A percentile compares a stretch with the other conserved stretches of the same genome.
Evolutionary conservation across 2,888 invertebrate genomes (phyloP).

Genomic region (Tachina lurida): DNA sequence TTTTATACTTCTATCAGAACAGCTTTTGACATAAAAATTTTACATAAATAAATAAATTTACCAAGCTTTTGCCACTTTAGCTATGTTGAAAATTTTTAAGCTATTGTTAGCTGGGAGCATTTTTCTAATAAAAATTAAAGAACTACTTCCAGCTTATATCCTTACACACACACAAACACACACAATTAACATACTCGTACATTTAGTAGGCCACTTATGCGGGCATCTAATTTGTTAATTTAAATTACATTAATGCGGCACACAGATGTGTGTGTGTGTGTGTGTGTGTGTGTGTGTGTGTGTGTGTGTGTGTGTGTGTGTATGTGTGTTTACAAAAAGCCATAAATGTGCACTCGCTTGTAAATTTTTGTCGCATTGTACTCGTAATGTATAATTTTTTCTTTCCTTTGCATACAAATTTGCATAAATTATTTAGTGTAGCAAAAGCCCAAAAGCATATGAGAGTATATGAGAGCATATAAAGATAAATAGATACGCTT

Average conservation of each 20-base stretch:
- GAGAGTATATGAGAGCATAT: background rate
- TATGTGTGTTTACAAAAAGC: background rate
- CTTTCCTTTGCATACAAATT: conserved; percentile 39
- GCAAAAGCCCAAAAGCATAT: background rate
- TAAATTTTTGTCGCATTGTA: conserved; percentile 49
- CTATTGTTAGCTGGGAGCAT: too few relatives aligned
- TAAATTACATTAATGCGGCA: conserved; percentile 57
- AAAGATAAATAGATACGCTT: conserved; percentile 15
- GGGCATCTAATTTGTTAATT: conserved; percentile 60
- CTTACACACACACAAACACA: background rate
- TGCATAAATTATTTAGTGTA: conserved; percentile 27
- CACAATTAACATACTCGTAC: background rate
- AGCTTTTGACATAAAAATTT: too few relatives aligned
- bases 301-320: background rate
- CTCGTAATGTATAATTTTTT: conserved; percentile 12
- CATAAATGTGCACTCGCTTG: conserved; percentile 1
- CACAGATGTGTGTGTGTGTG: conserved; percentile 1
- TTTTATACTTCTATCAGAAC: too few relatives aligned
- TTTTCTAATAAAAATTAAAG: too few relatives aligned
- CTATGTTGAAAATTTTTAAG: too few relatives aligned
- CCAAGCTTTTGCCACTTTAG: too few relatives aligned
- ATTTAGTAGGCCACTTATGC: conserved; percentile 39
- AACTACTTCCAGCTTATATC: background rate
- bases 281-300: background rate
- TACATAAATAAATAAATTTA: too few relatives aligned